phyloP scores from a whole-genome alignment of 1,140 invertebrate genomes.

The Cardiocondyla obscurior region DNA sequence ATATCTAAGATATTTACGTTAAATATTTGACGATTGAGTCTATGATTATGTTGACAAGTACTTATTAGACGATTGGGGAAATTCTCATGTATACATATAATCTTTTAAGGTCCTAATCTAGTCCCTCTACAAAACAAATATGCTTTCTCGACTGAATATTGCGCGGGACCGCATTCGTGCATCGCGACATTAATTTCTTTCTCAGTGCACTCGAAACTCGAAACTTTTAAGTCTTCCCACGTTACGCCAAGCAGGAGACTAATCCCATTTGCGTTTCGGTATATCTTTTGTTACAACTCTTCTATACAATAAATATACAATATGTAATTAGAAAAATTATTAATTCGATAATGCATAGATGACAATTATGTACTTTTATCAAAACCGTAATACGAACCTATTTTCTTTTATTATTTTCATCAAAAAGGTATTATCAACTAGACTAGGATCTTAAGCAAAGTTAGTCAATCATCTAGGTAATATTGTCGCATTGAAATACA shows the following conservation, averaged over 20 bases:
- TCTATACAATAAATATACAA: neutral
- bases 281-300: neutral
- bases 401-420: neutral
- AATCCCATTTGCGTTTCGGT: neutral
- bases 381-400: neutral
- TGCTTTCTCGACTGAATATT: neutral
- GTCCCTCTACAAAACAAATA: neutral
- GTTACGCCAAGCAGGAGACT: constrained; percentile 3
- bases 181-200: neutral
- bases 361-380: neutral
- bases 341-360: neutral
- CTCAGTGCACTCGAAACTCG: neutral
- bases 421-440: neutral
- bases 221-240: neutral
- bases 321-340: neutral
- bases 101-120: constrained; percentile 50
- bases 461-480: constrained; percentile 7
- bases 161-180: neutral
- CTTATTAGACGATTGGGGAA: neutral
- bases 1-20: neutral
- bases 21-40: constrained; percentile 11
- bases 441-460: constrained; percentile 18
- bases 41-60: neutral
- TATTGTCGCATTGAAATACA: neutral
- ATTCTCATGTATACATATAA: neutral